phyloP scores from a whole-genome alignment of 1,140 invertebrate species.

The Polypedilum pembai region DNA sequence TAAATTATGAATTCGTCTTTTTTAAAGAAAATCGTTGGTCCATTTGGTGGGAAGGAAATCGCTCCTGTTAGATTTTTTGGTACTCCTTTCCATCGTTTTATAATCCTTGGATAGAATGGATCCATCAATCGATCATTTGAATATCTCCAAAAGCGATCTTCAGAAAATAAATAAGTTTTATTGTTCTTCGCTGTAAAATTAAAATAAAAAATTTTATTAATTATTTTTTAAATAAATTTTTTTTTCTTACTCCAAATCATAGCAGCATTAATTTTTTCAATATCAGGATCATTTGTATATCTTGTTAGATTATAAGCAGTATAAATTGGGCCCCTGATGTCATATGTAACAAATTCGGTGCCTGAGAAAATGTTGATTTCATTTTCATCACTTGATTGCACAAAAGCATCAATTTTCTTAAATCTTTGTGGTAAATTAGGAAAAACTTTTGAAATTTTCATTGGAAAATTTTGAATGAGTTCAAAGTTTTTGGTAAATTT shows the following conservation, averaged over 20 bases:
- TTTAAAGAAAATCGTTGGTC: conserved; percentile 13
- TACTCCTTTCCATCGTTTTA: conserved; percentile 59
- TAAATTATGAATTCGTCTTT: background rate
- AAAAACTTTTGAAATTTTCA: conserved; percentile 52
- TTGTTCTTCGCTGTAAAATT: conserved; percentile 43
- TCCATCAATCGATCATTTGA: conserved; percentile 52
- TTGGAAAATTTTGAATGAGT: conserved; percentile 55
- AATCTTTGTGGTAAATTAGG: conserved; percentile 51
- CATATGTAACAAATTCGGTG: conserved; percentile 36
- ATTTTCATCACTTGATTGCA: conserved; percentile 59
- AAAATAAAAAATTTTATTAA: conserved; percentile 41
- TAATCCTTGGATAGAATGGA: conserved; percentile 56
- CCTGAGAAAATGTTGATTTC: conserved; percentile 69
- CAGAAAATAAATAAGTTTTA: conserved; percentile 52
- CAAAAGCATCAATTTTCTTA: conserved; percentile 62
- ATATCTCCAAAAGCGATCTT: conserved; percentile 60
- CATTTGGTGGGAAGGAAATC: conserved; percentile 46
- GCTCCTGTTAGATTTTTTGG: conserved; percentile 56
- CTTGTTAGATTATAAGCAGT: conserved; percentile 44
- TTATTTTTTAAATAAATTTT: conserved; percentile 31
- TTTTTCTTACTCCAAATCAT: conserved; percentile 54
- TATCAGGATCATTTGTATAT: conserved; percentile 53
- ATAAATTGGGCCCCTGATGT: conserved; percentile 16
- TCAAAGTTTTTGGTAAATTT: conserved; percentile 47
- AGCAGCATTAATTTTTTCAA: conserved; percentile 61